These are phyloP conservation scores for Porites australiensis DNA, from an alignment of 64 coral and sea anemone species.

Conservation along the genomic window DNA sequence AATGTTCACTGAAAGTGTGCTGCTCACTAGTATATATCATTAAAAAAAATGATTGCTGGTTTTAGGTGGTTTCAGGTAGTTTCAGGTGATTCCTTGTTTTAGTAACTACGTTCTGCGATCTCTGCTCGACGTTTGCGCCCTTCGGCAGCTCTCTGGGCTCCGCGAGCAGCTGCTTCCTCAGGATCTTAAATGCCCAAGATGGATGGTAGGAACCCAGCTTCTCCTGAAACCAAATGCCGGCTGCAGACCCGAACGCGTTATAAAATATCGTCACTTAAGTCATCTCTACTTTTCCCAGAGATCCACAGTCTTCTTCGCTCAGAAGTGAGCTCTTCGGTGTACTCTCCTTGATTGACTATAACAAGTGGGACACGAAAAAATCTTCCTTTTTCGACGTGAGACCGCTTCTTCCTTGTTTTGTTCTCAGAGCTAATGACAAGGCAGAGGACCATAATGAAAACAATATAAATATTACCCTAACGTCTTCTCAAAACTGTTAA, in stretches of 20 bases:
- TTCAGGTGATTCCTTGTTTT: too few relatives aligned
- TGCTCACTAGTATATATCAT: too few relatives aligned
- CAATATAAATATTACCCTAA: too few relatives aligned
- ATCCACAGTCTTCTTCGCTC: slow-evolving; percentile 54
- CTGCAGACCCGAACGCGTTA: slow-evolving; percentile 34
- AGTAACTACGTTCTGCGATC: too few relatives aligned
- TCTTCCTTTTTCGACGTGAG: background rate
- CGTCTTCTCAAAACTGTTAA: too few relatives aligned
- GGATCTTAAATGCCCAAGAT: slow-evolving; percentile 20
- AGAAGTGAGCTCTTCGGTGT: slow-evolving; percentile 25
- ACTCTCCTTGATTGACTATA: slow-evolving; percentile 41
- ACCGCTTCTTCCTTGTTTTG: slow-evolving; percentile 34
- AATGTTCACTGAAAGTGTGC: too few relatives aligned
- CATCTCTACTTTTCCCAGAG: slow-evolving; percentile 38
- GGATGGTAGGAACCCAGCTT: slow-evolving; percentile 1
- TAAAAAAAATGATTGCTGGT: too few relatives aligned
- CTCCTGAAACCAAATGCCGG: slow-evolving; percentile 50
- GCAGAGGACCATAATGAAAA: slow-evolving; percentile 45
- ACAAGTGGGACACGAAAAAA: slow-evolving; percentile 30
- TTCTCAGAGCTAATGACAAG: slow-evolving; percentile 31
- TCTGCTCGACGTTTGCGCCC: slow-evolving; percentile 9
- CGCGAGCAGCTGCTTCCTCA: background rate
- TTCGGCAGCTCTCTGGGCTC: background rate
- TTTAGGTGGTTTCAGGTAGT: too few relatives aligned
- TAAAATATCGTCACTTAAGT: slow-evolving; percentile 52